Base-by-base conservation (phyloP, 2,113 vertebrate species). In the Scophthalmus maximus region DNA sequence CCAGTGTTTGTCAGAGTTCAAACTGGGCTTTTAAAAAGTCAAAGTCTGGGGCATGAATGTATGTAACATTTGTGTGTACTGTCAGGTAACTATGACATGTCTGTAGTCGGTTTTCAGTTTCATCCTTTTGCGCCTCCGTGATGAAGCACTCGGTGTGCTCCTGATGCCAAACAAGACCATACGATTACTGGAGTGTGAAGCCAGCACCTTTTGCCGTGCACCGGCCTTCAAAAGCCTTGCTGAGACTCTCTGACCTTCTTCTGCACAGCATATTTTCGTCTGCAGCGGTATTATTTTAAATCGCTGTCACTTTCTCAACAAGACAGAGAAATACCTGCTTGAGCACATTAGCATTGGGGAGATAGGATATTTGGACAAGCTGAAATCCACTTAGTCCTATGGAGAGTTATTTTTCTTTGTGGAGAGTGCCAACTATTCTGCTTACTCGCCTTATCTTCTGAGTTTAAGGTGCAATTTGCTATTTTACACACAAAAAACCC, bases 301-400 rank as follows among this genome's bases (percentile, higher is more conserved):
- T 32, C 50, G 7, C 68, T 25, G 52, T 67, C 30, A n/a, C 64
- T 52, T 30, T 34, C 57, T 42, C 57, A 57, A 18, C 50, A 63
- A 67, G 57, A 69, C 61, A 46, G 17, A 51, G 55, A 63, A 61
- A 53, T 3, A 61, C 27, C 34, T 75, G 76, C 34, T 64, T 44
- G 81, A 71, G 70, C 34, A 58, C 73, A 72, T 79, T 64, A 82
- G 55, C 61, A 63, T 1, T 12, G 56, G 40, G 59, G 17, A 83
- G 57, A 73, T 50, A 15, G 44, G 51, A 78, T 69, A 66, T 68
- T 73, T 78, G 32, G 66, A 56, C 40, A 38, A 65, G 56, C 61
- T 58, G 29, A 81, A 84, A 80, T 82, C 82, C 73, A 74, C 81
- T 84, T 56, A 78, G 56, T 70, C 71, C 69, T 65, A 55, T 52